Evolutionary conservation across 35 echinoderm and acorn worm species (phyloP).

Genomic region (Patiria miniata): DNA sequence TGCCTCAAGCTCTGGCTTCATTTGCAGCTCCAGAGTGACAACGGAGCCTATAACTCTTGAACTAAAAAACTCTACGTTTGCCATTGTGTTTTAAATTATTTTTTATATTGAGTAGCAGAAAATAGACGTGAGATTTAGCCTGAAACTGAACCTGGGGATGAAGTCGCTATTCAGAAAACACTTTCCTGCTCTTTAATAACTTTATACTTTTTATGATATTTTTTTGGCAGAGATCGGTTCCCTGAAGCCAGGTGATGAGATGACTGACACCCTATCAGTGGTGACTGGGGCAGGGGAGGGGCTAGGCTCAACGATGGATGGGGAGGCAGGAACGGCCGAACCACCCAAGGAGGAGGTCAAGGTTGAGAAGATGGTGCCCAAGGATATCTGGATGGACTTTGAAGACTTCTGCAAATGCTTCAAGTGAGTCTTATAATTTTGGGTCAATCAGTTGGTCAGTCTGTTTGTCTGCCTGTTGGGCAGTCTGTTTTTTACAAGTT

Average conservation of each 20-base stretch:
- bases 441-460: too few species aligned
- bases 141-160: background rate
- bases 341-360: background rate
- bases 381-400: constrained; percentile 99
- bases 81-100: too few species aligned
- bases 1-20: too few species aligned
- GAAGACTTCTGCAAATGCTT: constrained; percentile 99
- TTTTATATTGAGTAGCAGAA: too few species aligned
- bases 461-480: too few species aligned
- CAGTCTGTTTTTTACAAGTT: too few species aligned
- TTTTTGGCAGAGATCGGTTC: constrained; percentile 24
- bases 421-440: constrained; percentile 79
- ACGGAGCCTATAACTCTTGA: too few species aligned
- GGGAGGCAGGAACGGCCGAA: constrained; percentile 35
- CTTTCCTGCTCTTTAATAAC: too few species aligned
- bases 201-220: background rate
- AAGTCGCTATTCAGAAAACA: too few species aligned
- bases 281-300: constrained; percentile 66
- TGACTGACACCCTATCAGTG: constrained; percentile 69
- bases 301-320: constrained; percentile 47
- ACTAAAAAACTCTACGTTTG: too few species aligned
- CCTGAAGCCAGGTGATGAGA: constrained; percentile 48
- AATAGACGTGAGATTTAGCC: too few species aligned
- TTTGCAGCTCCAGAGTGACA: too few species aligned
- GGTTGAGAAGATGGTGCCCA: constrained; percentile 35